Evolutionary conservation across 2,797 vertebrate genomes (phyloP).

Genomic region (Anguilla anguilla): DNA sequence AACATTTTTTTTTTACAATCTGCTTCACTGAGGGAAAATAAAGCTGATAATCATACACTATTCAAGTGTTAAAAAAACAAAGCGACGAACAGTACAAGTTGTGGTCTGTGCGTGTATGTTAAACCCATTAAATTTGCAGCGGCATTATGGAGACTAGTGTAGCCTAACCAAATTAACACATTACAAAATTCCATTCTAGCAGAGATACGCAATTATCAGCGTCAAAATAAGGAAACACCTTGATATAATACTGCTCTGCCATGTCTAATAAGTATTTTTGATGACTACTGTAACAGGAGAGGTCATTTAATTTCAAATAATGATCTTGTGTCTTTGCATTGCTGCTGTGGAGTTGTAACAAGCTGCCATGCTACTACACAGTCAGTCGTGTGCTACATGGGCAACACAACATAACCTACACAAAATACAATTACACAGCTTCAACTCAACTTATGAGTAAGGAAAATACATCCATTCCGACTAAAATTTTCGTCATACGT

Average conservation of each 20-base stretch:
- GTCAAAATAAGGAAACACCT: not conserved
- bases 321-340: not conserved
- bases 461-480: not conserved
- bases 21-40: not conserved
- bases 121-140: not conserved
- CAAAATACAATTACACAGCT: not conserved
- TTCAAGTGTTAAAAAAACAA: not conserved
- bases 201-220: not conserved
- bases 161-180: not conserved
- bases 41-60: not conserved
- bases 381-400: not conserved
- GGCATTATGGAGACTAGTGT: not conserved
- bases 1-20: not conserved
- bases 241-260: not conserved
- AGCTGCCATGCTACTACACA: not conserved
- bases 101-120: not conserved
- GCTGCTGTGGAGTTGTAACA: not conserved
- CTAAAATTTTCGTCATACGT: not conserved
- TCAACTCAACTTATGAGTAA: constrained; percentile 1
- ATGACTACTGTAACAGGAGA: not conserved
- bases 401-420: not conserved
- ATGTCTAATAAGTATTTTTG: not conserved
- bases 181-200: not conserved
- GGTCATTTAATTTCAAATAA: not conserved
- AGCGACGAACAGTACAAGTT: not conserved